Percentiles rank a stretch among this genome's conserved stretches.
phyloP scores from a whole-genome alignment of 2,797 vertebrate genomes.

The Anas georgica region DNA sequence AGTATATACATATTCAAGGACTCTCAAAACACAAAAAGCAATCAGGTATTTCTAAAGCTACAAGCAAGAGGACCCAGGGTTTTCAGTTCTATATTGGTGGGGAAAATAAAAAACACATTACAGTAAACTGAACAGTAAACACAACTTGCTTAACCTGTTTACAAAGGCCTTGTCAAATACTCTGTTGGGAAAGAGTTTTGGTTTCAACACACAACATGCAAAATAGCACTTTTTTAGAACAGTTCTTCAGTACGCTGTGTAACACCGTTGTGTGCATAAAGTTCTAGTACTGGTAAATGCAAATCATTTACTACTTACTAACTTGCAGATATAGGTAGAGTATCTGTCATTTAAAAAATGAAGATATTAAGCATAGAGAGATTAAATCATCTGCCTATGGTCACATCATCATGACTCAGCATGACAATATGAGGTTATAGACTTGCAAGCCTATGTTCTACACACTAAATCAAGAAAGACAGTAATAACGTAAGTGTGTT shows the following conservation, averaged over 20 bases:
- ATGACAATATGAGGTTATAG: background rate
- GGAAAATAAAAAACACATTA: background rate
- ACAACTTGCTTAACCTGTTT: background rate
- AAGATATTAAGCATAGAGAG: background rate
- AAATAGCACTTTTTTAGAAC: background rate
- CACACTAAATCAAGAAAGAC: background rate
- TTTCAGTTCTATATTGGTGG: background rate
- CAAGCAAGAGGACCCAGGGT: background rate
- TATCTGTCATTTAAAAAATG: background rate
- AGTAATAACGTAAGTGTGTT: background rate
- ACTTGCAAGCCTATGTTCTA: background rate
- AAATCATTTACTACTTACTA: background rate
- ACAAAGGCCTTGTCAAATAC: background rate
- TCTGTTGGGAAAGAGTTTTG: background rate
- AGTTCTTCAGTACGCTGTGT: background rate
- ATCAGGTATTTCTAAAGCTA: background rate
- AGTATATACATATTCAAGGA: too few relatives aligned
- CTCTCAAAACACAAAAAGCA: background rate
- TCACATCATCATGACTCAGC: background rate
- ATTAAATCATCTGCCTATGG: background rate
- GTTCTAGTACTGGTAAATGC: background rate
- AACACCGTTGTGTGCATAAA: background rate
- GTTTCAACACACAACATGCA: background rate
- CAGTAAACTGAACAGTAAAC: background rate
- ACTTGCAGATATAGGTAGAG: background rate